phyloP scores from a whole-genome alignment of 1,140 invertebrate species.

The Dendrolimus punctatus region DNA sequence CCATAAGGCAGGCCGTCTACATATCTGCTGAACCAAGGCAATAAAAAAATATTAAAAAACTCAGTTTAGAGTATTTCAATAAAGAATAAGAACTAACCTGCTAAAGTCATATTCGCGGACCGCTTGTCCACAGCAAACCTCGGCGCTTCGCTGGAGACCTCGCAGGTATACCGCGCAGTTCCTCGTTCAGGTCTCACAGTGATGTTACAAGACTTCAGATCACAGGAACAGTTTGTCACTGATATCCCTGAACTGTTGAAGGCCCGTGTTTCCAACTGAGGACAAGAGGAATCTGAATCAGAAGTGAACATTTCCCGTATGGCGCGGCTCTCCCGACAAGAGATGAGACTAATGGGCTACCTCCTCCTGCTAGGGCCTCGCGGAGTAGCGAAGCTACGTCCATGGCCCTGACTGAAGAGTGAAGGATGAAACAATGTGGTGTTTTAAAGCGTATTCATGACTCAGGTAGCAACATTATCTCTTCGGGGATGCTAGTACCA shows the following conservation, averaged over 20 bases:
- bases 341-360: background rate
- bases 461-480: no score
- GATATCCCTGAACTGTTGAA: slow-evolving; percentile 48
- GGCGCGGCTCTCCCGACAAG: background rate
- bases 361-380: no score
- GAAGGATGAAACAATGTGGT: no score
- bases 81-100: slow-evolving; percentile 28
- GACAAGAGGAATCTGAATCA: slow-evolving; percentile 1
- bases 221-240: slow-evolving; percentile 52
- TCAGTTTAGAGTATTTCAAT: no score
- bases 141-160: slow-evolving; percentile 57
- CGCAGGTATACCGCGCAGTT: slow-evolving; percentile 48
- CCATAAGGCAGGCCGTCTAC: no score
- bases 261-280: slow-evolving; percentile 42
- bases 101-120: slow-evolving; percentile 52
- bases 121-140: slow-evolving; percentile 48
- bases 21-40: no score
- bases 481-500: no score
- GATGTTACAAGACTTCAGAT: slow-evolving; percentile 31
- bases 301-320: background rate
- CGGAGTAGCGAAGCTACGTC: no score
- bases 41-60: no score
- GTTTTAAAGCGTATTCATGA: no score
- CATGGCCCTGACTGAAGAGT: no score
- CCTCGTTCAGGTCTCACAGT: slow-evolving; percentile 43